Conservation (phyloP, 2,113 vertebrate species). For the Embiotoca jacksoni region DNA sequence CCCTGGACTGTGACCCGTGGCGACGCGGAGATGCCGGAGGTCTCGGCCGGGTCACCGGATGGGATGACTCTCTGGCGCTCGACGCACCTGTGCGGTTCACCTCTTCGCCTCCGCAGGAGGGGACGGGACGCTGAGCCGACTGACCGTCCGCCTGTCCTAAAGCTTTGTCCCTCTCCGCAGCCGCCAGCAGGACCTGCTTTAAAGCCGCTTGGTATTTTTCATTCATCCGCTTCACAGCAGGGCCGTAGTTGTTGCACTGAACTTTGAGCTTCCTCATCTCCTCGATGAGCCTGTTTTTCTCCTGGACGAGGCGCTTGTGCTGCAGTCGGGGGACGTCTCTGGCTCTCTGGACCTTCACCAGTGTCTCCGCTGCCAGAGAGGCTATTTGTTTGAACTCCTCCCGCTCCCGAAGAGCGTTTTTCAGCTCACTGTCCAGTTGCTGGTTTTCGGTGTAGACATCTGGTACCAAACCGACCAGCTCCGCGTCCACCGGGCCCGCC, state of each 20-base stretch:
- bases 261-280: conserved; percentile 89
- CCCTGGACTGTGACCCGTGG: conserved; percentile 75
- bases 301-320: conserved; percentile 87
- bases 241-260: conserved; percentile 88
- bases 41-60: conserved; percentile 56
- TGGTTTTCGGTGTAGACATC: conserved; percentile 85
- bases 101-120: neutral
- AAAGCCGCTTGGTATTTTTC: conserved; percentile 88
- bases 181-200: conserved; percentile 87
- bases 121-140: conserved; percentile 29
- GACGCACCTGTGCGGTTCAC: conserved; percentile 42
- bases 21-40: conserved; percentile 32
- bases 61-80: conserved; percentile 4
- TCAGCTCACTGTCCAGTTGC: conserved; percentile 85
- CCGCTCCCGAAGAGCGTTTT: conserved; percentile 82
- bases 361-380: conserved; percentile 80
- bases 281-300: conserved; percentile 87
- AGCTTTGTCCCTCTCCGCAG: conserved; percentile 87
- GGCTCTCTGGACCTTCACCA: conserved; percentile 86
- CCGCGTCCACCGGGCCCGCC: conserved; percentile 80
- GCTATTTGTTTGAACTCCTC: conserved; percentile 82
- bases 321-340: conserved; percentile 89
- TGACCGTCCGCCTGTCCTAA: conserved; percentile 76
- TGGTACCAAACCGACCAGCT: conserved; percentile 78
- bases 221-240: conserved; percentile 83